Base-by-base conservation (phyloP, 2,888 invertebrate genomes). In the Trichopria drosophilae region DNA sequence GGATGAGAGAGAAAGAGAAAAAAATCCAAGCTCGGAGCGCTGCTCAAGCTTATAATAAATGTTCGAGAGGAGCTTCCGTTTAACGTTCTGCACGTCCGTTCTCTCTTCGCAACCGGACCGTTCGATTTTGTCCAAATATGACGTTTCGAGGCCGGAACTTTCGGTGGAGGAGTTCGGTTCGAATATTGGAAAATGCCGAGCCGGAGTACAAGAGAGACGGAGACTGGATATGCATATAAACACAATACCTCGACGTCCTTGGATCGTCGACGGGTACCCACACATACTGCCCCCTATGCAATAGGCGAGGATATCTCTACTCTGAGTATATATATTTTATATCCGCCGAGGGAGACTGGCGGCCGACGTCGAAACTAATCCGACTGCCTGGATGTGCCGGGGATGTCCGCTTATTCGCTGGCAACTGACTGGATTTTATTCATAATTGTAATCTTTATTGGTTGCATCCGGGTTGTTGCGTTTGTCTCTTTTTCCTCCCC, bases 91-190 rank as follows among this genome's bases (percentile, higher is more conserved):
- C 22, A 20, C 22, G 26, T 7, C n/a, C 54, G 42, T 24, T 34
- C 28, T 51, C 54, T 39, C 56, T 57, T 55, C 59, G 58, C 46
- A 42, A 57, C 54, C 47, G 43, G 60, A 53, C 58, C 61, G 68
- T 72, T 73, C 73, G 72, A 74, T 74, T 73, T 69, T 70, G 68
- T 72, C 67, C 69, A 69, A 73, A 73, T 73, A 74, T 71, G 73
- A 72, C 70, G 71, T 37, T 63, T 63, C 65, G 64, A 61, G 67
- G 65, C 63, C 61, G 59, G 50, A 60, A 66, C 65, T 67, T 66
- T 65, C 61, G 68, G 60, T 62, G 57, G 68, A 69, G 66, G 62
- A 66, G 68, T 65, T 68, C 66, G 66, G 67, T 69, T 68, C 65
- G 71, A 72, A 73, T 74, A 74, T 73, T 73, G 74, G 73, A 74